These are phyloP conservation scores for Hemistola chrysoprasaria DNA, from an alignment of 2,888 invertebrate species.

Conservation along the genomic window DNA sequence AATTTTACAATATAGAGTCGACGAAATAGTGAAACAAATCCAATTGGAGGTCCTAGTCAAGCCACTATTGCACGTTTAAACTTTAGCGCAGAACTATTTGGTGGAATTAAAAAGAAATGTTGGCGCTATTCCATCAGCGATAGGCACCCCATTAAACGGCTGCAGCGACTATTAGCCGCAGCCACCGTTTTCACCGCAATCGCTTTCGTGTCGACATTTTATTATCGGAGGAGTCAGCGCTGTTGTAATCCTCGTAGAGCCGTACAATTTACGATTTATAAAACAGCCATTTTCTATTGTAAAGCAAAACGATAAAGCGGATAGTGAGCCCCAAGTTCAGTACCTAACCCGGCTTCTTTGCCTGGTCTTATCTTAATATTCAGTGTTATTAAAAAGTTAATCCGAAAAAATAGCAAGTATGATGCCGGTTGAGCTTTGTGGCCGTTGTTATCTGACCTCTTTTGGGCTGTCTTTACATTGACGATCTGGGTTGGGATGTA, in stretches of 20 bases:
- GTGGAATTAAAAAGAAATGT: conserved; percentile 33
- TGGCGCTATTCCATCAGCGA: conserved; percentile 51
- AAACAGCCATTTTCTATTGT: conserved; percentile 60
- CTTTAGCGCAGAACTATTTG: conserved; percentile 18
- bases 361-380: conserved; percentile 54
- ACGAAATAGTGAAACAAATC: no score
- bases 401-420: conserved; percentile 45
- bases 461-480: conserved; percentile 1
- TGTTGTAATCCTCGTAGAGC: conserved; percentile 66
- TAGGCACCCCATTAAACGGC: conserved; percentile 55
- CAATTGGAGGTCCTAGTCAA: no score
- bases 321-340: conserved; percentile 46
- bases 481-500: no score
- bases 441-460: conserved; percentile 30
- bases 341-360: conserved; percentile 42
- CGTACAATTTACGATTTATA: conserved; percentile 72
- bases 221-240: conserved; percentile 72
- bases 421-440: conserved; percentile 30
- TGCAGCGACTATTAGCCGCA: conserved; percentile 54
- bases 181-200: conserved; percentile 53
- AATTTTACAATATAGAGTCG: no score
- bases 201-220: conserved; percentile 77
- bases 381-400: conserved; percentile 60
- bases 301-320: conserved; percentile 60
- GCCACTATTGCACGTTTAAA: conserved; percentile 1